Evolutionary conservation across 1,140 invertebrate genomes (phyloP).

Genomic region (Papilio aristodemus): DNA sequence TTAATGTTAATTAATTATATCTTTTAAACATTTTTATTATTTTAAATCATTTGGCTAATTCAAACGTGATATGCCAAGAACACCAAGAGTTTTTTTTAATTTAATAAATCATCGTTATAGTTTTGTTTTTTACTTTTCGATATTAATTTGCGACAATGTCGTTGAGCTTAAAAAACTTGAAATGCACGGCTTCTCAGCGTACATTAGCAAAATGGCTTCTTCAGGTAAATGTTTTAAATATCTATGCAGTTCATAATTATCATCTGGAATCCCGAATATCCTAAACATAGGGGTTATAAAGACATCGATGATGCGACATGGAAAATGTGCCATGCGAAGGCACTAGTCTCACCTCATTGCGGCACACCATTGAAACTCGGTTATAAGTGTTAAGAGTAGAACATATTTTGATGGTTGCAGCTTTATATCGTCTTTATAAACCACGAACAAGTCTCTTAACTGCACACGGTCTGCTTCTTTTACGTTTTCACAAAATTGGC

Average conservation of each 20-base stretch:
- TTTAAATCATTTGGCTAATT: constrained; percentile 13
- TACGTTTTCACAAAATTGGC: not conserved
- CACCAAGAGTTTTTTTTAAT: not conserved
- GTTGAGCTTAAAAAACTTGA: not conserved
- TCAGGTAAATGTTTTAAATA: not conserved
- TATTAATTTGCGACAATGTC: not conserved
- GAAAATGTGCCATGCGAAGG: not conserved
- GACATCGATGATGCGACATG: not conserved
- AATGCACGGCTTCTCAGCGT: not conserved
- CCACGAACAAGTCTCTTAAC: not conserved
- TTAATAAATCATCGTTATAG: not conserved
- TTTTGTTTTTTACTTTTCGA: not conserved
- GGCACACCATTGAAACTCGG: not conserved
- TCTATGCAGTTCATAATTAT: not conserved
- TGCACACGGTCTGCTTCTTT: not conserved
- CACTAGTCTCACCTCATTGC: not conserved
- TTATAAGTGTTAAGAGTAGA: not conserved
- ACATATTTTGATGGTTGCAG: not conserved
- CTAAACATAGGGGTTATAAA: not conserved
- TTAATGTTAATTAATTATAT: constrained; percentile 7
- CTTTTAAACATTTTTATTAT: not conserved
- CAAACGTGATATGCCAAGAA: not conserved
- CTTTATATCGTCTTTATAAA: not conserved
- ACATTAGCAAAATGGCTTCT: not conserved
- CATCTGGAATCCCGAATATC: not conserved